phyloP scores from a whole-genome alignment of 2,888 invertebrate genomes.

The Watsonalla binaria region DNA sequence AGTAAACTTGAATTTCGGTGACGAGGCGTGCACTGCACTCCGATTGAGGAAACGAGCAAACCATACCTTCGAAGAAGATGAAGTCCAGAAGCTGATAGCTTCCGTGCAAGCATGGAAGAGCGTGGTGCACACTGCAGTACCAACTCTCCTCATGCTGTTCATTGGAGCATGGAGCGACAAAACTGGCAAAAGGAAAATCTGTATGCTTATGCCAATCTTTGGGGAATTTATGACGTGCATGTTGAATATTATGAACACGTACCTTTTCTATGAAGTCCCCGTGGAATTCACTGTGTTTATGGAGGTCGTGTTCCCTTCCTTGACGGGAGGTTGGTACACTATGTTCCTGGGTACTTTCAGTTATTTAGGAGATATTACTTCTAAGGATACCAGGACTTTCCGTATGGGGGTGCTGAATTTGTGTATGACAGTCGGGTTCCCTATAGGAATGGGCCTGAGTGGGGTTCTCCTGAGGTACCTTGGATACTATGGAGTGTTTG shows the following conservation, averaged over 20 bases:
- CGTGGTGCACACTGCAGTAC: slow-evolving; percentile 73
- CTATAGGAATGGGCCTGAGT: slow-evolving; percentile 66
- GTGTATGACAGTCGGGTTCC: slow-evolving; percentile 72
- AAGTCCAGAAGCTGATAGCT: slow-evolving; percentile 79
- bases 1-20: slow-evolving; percentile 85
- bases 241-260: slow-evolving; percentile 74
- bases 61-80: slow-evolving; percentile 81
- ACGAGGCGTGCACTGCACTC: slow-evolving; percentile 84
- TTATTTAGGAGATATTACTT: slow-evolving; percentile 80
- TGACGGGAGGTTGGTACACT: slow-evolving; percentile 78
- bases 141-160: slow-evolving; percentile 75
- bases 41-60: slow-evolving; percentile 83
- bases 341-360: slow-evolving; percentile 79
- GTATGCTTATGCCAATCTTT: slow-evolving; percentile 77
- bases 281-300: slow-evolving; percentile 74
- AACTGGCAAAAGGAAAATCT: slow-evolving; percentile 77
- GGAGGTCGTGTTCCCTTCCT: slow-evolving; percentile 72
- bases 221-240: slow-evolving; percentile 75
- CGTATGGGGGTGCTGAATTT: slow-evolving; percentile 76
- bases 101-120: slow-evolving; percentile 78
- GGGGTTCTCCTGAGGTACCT: slow-evolving; percentile 53
- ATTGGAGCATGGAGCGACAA: slow-evolving; percentile 82
- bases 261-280: slow-evolving; percentile 74
- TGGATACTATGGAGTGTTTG: slow-evolving; percentile 78
- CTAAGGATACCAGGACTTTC: slow-evolving; percentile 76